Evolutionary conservation across 2,113 vertebrate species (phyloP).

Genomic region (Lethenteron camtschaticum): DNA sequence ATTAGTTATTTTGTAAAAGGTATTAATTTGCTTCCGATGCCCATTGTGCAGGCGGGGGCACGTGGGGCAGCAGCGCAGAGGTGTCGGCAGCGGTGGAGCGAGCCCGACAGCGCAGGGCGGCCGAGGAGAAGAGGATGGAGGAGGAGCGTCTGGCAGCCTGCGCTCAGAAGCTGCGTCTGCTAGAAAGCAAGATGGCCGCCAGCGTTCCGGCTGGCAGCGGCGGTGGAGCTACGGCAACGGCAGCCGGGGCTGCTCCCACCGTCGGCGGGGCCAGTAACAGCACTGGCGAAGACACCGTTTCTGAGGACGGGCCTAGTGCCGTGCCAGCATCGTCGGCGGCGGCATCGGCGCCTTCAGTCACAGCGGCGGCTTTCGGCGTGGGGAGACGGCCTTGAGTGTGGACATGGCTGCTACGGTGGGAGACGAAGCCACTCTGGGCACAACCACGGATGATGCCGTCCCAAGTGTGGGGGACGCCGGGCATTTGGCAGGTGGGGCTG

Average conservation of each 20-base stretch:
- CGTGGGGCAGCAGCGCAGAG: constrained; percentile 44
- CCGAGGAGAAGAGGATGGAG: constrained; percentile 67
- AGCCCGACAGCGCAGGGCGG: constrained; percentile 49
- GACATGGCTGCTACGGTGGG: too few species aligned
- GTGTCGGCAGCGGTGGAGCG: constrained; percentile 65
- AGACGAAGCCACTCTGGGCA: too few species aligned
- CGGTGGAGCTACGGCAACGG: constrained; percentile 49
- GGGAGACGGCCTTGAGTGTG: too few species aligned
- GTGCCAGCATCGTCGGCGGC: background rate
- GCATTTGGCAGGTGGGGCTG: too few species aligned
- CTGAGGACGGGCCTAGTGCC: constrained; percentile 16
- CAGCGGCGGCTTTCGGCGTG: too few species aligned
- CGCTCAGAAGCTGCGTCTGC: constrained; percentile 56
- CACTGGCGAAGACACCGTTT: constrained; percentile 18
- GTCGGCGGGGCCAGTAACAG: constrained; percentile 32
- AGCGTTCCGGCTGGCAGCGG: constrained; percentile 28
- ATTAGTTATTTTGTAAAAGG: too few species aligned
- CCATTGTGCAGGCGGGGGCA: too few species aligned
- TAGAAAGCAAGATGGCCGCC: constrained; percentile 36
- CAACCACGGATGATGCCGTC: too few species aligned
- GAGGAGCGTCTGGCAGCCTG: constrained; percentile 66
- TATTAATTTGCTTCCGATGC: too few species aligned
- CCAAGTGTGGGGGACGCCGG: too few species aligned
- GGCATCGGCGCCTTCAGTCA: too few species aligned
- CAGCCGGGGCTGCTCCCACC: constrained; percentile 43